These are phyloP conservation scores for Oscheius myriophilus DNA, from an alignment of 2,888 invertebrate species.

Conservation along the genomic window DNA sequence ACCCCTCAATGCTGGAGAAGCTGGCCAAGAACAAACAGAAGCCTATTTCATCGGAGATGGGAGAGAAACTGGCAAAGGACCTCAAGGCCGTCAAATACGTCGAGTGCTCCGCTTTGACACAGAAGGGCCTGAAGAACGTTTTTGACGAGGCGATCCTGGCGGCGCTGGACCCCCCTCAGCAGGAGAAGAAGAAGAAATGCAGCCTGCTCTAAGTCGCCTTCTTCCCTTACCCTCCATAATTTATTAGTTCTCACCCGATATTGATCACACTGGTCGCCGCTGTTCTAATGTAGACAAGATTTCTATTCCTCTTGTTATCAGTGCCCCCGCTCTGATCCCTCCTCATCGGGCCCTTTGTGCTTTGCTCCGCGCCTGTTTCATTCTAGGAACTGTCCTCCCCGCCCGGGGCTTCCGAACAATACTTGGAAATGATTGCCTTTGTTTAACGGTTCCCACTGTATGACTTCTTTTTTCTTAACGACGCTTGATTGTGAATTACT, in stretches of 20 bases:
- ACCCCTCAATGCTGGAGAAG: constrained; percentile 90
- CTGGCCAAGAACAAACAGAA: constrained; percentile 98
- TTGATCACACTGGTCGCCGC: not conserved
- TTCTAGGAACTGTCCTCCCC: not conserved
- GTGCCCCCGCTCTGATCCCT: not conserved
- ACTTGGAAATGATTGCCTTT: constrained; percentile 24
- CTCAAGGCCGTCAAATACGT: constrained; percentile 98
- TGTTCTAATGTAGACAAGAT: constrained; percentile 5
- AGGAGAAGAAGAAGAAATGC: constrained; percentile 83
- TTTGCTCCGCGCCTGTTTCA: constrained; percentile 1
- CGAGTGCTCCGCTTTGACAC: constrained; percentile 98
- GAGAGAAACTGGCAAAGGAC: constrained; percentile 97
- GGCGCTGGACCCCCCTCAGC: constrained; percentile 92
- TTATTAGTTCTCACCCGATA: not conserved
- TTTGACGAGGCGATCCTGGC: constrained; percentile 99
- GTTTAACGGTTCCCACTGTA: constrained; percentile 22
- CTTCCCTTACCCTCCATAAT: constrained; percentile 6
- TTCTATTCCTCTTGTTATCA: constrained; percentile 9
- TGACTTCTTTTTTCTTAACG: constrained; percentile 3
- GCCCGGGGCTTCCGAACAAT: not conserved
- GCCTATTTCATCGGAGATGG: constrained; percentile 93
- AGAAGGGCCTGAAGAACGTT: constrained; percentile 76
- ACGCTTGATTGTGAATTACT: constrained; percentile 20
- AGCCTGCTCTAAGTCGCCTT: constrained; percentile 76
- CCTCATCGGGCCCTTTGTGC: not conserved